phyloP scores from a whole-genome alignment of 1,140 invertebrate genomes.

The Nephila pilipes region DNA sequence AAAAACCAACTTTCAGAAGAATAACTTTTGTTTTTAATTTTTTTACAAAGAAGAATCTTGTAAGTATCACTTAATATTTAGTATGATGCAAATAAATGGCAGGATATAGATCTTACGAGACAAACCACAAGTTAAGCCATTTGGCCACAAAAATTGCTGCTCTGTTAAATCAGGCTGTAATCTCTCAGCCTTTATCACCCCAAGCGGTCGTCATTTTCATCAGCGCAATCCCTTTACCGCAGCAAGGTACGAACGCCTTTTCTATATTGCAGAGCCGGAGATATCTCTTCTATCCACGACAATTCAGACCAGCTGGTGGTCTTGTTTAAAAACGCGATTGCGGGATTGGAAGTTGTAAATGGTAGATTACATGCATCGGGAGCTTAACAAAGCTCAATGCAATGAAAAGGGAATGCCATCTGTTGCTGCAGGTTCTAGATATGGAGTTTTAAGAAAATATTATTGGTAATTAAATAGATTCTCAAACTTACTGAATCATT shows the following conservation, averaged over 20 bases:
- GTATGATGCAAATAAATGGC: neutral
- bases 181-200: neutral
- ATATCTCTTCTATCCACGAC: neutral
- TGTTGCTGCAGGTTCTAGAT: too few species aligned
- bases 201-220: conserved; percentile 37
- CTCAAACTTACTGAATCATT: too few species aligned
- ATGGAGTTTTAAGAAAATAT: too few species aligned
- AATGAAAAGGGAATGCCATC: too few species aligned
- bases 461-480: too few species aligned
- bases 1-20: too few species aligned
- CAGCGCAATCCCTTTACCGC: neutral
- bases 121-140: neutral
- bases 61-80: neutral
- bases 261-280: neutral
- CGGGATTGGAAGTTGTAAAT: neutral
- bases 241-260: neutral
- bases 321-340: neutral
- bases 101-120: neutral
- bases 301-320: neutral
- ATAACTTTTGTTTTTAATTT: too few species aligned
- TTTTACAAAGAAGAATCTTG: too few species aligned
- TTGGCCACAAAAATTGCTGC: neutral
- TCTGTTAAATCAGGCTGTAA: neutral
- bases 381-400: too few species aligned
- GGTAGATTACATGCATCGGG: neutral